Evolutionary conservation across 2,888 invertebrate genomes (phyloP).

Genomic region (Lepeophtheirus nordmannii): DNA sequence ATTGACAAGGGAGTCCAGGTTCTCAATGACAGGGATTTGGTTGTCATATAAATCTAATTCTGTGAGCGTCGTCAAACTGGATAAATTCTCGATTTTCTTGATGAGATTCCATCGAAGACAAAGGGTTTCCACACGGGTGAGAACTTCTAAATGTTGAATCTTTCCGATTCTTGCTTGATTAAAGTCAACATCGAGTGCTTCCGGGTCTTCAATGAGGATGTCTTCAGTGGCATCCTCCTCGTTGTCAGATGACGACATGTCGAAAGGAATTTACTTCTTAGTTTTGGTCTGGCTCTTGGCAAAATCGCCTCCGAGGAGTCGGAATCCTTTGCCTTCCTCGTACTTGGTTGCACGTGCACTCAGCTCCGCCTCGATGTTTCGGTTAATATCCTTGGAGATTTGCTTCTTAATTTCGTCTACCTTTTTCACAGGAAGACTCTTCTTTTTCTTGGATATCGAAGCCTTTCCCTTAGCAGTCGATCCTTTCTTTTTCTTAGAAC

Average conservation of each 20-base stretch:
- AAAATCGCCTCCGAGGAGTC: background rate
- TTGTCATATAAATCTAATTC: constrained; percentile 95
- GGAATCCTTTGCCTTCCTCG: constrained; percentile 13
- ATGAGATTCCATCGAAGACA: constrained; percentile 88
- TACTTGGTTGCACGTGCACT: background rate
- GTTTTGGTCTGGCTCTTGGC: background rate
- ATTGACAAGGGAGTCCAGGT: constrained; percentile 67
- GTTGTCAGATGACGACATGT: background rate
- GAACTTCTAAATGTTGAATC: constrained; percentile 62
- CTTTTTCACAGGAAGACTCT: background rate
- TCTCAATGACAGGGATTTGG: constrained; percentile 80
- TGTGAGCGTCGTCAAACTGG: constrained; percentile 53
- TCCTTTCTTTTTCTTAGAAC: constrained; percentile 8
- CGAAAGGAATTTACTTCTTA: background rate
- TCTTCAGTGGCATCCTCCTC: background rate
- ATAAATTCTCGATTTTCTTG: constrained; percentile 77
- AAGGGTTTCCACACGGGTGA: constrained; percentile 54
- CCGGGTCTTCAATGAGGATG: constrained; percentile 5
- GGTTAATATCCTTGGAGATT: constrained; percentile 8
- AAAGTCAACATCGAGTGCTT: constrained; percentile 48
- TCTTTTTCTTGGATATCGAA: background rate
- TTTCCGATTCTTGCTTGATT: constrained; percentile 73
- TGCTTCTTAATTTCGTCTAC: background rate
- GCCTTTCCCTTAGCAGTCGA: background rate
- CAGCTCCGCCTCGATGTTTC: constrained; percentile 12